Evolutionary conservation across 2,113 vertebrate species (phyloP).

Genomic region (Dendropsophus ebraccatus): DNA sequence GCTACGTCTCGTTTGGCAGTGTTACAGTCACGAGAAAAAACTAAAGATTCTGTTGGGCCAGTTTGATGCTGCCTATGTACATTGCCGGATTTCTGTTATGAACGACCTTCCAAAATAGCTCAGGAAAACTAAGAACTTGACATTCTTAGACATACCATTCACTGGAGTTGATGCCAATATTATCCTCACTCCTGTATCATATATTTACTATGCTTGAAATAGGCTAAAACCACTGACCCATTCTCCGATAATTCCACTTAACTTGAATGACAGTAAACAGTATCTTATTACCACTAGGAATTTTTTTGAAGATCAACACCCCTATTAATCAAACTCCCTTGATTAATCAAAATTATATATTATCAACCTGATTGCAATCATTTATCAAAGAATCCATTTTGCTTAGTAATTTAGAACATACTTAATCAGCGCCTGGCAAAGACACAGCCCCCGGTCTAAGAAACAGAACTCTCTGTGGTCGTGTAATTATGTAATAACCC

Average conservation of each 20-base stretch:
- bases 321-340: conserved; percentile 76
- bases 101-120: no score
- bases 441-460: conserved; percentile 59
- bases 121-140: not conserved
- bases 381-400: conserved; percentile 72
- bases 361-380: conserved; percentile 79
- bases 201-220: conserved; percentile 44
- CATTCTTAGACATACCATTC: not conserved
- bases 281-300: conserved; percentile 61
- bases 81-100: no score
- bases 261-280: conserved; percentile 65
- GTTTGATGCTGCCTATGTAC: no score
- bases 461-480: conserved; percentile 50
- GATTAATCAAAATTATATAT: conserved; percentile 79
- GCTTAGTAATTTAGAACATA: conserved; percentile 66
- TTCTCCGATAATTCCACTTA: conserved; percentile 59
- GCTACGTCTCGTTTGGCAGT: no score
- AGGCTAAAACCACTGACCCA: conserved; percentile 54
- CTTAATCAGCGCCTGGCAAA: conserved; percentile 69
- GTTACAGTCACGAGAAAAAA: no score
- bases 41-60: no score
- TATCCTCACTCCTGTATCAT: not conserved
- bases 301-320: conserved; percentile 67
- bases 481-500: conserved; percentile 55
- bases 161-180: not conserved